Evolutionary conservation across 2,888 invertebrate species (phyloP).

Genomic region (Spilarctia lutea): DNA sequence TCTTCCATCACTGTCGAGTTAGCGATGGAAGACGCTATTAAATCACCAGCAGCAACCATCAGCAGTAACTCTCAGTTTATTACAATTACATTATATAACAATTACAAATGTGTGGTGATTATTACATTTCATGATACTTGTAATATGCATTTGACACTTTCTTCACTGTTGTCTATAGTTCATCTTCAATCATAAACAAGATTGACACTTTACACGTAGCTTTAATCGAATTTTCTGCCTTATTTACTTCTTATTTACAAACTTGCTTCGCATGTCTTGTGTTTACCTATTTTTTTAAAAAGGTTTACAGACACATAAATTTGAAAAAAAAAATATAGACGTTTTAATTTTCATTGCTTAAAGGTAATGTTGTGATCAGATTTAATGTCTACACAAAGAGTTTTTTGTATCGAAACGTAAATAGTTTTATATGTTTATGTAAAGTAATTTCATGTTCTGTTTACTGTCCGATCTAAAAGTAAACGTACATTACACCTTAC

Average conservation of each 20-base stretch:
- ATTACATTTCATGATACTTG: slow-evolving; percentile 33
- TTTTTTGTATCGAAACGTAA: slow-evolving; percentile 16
- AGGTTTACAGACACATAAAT: no score
- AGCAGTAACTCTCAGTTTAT: slow-evolving; percentile 36
- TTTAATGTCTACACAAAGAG: background rate
- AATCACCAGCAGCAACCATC: slow-evolving; percentile 48
- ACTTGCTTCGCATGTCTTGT: background rate
- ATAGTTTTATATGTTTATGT: slow-evolving; percentile 16
- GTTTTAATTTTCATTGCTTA: background rate
- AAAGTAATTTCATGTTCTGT: slow-evolving; percentile 17
- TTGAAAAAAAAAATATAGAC: background rate
- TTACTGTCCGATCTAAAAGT: slow-evolving; percentile 20
- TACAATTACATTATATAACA: no score
- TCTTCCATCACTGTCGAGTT: slow-evolving; percentile 33
- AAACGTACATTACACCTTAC: slow-evolving; percentile 20
- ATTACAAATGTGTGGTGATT: slow-evolving; percentile 41
- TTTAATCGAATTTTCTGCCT: background rate
- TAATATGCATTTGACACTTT: slow-evolving; percentile 25
- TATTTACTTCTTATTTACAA: no score
- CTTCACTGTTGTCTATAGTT: slow-evolving; percentile 29
- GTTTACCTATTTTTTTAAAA: no score
- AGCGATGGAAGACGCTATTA: slow-evolving; percentile 44
- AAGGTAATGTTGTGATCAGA: background rate
- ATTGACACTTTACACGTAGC: background rate
- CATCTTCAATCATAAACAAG: slow-evolving; percentile 4